phyloP scores from a whole-genome alignment of 2,113 vertebrate species.

The Phylloscopus trochilus region DNA sequence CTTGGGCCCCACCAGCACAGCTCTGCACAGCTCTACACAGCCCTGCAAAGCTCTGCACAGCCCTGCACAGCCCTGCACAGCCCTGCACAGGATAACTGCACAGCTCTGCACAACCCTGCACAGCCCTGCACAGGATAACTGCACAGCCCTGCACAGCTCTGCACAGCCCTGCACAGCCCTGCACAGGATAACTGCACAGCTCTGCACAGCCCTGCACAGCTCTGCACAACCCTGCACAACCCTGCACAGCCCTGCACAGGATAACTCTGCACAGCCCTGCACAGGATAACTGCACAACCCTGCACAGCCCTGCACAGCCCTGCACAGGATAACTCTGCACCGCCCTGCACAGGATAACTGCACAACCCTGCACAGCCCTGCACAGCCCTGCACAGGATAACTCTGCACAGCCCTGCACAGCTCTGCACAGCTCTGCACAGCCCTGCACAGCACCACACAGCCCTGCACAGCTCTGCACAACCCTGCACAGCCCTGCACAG shows the following conservation, averaged over 20 bases:
- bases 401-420: not conserved
- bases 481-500: too few relatives aligned
- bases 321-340: too few relatives aligned
- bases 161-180: not conserved
- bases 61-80: too few relatives aligned
- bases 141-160: not conserved
- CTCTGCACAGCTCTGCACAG: not conserved
- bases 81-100: not conserved
- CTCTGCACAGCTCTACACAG: not conserved
- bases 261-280: not conserved
- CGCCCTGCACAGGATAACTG: not conserved
- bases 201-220: too few relatives aligned
- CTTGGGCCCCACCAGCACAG: not conserved
- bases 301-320: not conserved
- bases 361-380: not conserved
- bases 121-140: not conserved
- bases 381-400: not conserved
- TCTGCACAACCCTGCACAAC: not conserved
- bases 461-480: not conserved
- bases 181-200: not conserved
- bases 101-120: not conserved
- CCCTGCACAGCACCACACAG: not conserved
- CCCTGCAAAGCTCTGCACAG: too few relatives aligned
- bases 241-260: not conserved
- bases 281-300: fast-evolving